Evolutionary conservation across 2,888 invertebrate species (phyloP).

Genomic region (Chloroclysta siterata): DNA sequence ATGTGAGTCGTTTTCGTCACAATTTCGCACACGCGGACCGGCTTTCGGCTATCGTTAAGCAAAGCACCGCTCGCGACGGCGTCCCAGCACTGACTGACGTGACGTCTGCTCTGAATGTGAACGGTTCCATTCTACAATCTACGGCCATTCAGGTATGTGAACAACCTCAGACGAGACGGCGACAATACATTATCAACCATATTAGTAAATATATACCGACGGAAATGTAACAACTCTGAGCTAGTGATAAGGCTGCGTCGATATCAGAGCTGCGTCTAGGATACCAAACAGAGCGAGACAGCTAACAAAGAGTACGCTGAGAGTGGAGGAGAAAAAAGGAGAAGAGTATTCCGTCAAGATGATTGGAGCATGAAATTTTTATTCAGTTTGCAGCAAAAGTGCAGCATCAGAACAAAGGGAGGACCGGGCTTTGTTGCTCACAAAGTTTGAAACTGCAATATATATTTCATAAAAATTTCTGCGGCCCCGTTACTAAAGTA

Average conservation of each 20-base stretch:
- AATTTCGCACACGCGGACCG: constrained; percentile 63
- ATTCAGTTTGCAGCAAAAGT: constrained; percentile 75
- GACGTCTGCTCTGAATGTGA: constrained; percentile 52
- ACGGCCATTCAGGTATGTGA: constrained; percentile 82
- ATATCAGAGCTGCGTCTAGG: constrained; percentile 83
- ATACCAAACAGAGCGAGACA: constrained; percentile 67
- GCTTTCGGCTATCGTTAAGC: constrained; percentile 38
- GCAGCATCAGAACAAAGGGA: constrained; percentile 68
- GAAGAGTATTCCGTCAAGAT: constrained; percentile 65
- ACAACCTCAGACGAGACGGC: constrained; percentile 65
- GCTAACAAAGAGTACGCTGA: constrained; percentile 31
- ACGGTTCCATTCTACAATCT: constrained; percentile 65
- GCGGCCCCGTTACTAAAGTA: background rate
- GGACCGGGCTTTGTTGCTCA: constrained; percentile 21
- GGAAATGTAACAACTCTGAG: constrained; percentile 49
- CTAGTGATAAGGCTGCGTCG: constrained; percentile 81
- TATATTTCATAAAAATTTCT: constrained; percentile 6
- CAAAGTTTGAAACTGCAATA: constrained; percentile 1
- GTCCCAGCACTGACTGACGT: constrained; percentile 59
- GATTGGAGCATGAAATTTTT: constrained; percentile 79
- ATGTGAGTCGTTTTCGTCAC: constrained; percentile 57
- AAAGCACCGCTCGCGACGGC: constrained; percentile 43
- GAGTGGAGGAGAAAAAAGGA: constrained; percentile 53
- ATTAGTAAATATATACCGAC: constrained; percentile 50
- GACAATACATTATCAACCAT: constrained; percentile 62